Evolutionary conservation across 2,888 invertebrate species (phyloP).

Genomic region (Acrobasis repandana): DNA sequence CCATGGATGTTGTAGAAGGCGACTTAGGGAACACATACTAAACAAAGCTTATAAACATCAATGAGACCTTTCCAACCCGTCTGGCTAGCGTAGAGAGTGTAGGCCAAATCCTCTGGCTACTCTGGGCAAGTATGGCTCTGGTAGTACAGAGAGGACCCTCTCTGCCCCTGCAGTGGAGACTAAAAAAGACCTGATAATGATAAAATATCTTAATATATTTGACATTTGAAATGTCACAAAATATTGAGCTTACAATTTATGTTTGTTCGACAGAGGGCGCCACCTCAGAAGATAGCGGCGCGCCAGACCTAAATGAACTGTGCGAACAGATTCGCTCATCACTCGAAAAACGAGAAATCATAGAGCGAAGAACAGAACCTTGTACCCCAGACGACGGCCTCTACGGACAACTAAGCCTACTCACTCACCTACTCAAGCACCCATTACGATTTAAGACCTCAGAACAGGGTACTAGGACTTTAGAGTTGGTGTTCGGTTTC

Average conservation of each 20-base stretch:
- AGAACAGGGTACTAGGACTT: conserved; percentile 86
- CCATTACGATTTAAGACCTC: conserved; percentile 93
- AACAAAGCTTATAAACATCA: too few species aligned
- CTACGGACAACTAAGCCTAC: conserved; percentile 92
- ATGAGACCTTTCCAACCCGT: too few species aligned
- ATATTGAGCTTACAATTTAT: neutral
- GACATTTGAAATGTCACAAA: too few species aligned
- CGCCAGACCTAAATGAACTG: conserved; percentile 86
- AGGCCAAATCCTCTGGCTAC: too few species aligned
- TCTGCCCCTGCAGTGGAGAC: too few species aligned
- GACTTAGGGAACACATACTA: too few species aligned
- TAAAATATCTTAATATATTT: too few species aligned
- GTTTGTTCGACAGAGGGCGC: conserved; percentile 58
- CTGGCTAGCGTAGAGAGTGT: too few species aligned
- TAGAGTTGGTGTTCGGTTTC: conserved; percentile 91
- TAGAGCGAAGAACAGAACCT: conserved; percentile 90
- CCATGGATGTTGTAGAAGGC: too few species aligned
- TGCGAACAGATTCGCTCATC: conserved; percentile 89
- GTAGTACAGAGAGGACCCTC: too few species aligned
- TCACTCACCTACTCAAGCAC: conserved; percentile 94
- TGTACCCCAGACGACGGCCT: conserved; percentile 95
- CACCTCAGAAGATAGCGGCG: conserved; percentile 74
- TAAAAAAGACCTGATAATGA: too few species aligned
- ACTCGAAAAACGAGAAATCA: conserved; percentile 89
- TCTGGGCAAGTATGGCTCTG: too few species aligned